phyloP scores from a whole-genome alignment of 2,797 vertebrate species.

The Alca torda region DNA sequence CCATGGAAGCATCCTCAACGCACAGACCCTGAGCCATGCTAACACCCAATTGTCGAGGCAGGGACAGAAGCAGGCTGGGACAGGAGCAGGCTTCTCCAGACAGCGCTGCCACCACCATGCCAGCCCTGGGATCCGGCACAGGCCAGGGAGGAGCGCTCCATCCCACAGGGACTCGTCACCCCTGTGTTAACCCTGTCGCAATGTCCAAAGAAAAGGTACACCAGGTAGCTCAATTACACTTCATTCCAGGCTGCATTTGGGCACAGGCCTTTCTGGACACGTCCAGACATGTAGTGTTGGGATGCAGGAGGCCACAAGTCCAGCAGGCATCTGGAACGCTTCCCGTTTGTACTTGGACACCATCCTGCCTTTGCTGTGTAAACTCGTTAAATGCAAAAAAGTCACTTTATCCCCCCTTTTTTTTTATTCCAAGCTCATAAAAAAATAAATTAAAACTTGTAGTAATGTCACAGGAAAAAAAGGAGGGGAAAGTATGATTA shows the following conservation, averaged over 20 bases:
- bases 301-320: background rate
- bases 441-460: background rate
- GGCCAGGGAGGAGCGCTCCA: background rate
- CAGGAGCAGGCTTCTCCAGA: background rate
- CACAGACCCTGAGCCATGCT: fast-evolving
- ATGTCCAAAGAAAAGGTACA: background rate
- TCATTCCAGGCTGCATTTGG: background rate
- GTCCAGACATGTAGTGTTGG: fast-evolving
- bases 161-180: fast-evolving
- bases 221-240: background rate
- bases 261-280: background rate
- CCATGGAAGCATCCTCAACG: fast-evolving
- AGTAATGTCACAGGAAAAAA: background rate
- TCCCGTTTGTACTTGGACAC: background rate
- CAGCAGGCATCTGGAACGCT: background rate
- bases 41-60: background rate
- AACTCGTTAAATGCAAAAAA: background rate
- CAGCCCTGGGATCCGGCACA: background rate
- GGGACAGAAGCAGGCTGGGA: background rate
- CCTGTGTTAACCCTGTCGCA: background rate
- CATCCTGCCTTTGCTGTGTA: background rate
- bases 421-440: background rate
- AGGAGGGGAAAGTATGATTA: background rate
- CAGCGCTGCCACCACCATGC: fast-evolving
- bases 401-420: background rate